Base-by-base conservation (phyloP, 2,888 invertebrate genomes). In the Phalangium opilio region DNA sequence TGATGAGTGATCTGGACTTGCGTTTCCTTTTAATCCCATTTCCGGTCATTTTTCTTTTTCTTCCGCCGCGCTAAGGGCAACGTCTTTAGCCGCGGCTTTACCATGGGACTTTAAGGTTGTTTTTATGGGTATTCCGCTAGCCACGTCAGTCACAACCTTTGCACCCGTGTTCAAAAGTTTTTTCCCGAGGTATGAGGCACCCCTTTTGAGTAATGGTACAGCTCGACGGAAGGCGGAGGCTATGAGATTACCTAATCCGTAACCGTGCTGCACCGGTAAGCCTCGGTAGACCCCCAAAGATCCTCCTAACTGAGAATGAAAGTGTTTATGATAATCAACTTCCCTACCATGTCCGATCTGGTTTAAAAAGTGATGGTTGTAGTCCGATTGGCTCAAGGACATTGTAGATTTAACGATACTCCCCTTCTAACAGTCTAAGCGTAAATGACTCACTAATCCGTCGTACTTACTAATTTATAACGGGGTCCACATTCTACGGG, bases 21-120 rank as follows among this genome's bases (percentile, higher is more conserved):
- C 42, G 44, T 27, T 39, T 50, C 12, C 45, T 50, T 50, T 50
- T 47, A 50, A 44, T 36, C 18, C 38, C 18, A 27, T 27, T 27
- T 27, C 27, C 27, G 8, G 27, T 7, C 27, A 27, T 27, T 27
- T 8, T 27, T 8, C 27, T 7, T 7, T 27, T 27, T 27, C 27
- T 3, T 27, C 27, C 8, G 27, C 27, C 8, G 27, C 27, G 27
- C 27, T 27, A 27, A 27, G 3, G 3, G 8, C 27, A 8, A 27
- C 27, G 8, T 27, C 27, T 27, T 8, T 42, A 3, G 45, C 45
- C 10, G 27, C 27, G 41, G 42, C 44, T 20, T 44, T 47, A 1
- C 14, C 12, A 14, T 42, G 18, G 18, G 27, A 27, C 21, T 41
- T 44, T 2, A 14, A 32, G 11, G 38, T 17, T 3, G 8, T 14